A percentile compares a stretch with the other conserved stretches of the same genome.
Conservation (phyloP, 2,888 invertebrate genomes). For the Nomada fabriciana region DNA sequence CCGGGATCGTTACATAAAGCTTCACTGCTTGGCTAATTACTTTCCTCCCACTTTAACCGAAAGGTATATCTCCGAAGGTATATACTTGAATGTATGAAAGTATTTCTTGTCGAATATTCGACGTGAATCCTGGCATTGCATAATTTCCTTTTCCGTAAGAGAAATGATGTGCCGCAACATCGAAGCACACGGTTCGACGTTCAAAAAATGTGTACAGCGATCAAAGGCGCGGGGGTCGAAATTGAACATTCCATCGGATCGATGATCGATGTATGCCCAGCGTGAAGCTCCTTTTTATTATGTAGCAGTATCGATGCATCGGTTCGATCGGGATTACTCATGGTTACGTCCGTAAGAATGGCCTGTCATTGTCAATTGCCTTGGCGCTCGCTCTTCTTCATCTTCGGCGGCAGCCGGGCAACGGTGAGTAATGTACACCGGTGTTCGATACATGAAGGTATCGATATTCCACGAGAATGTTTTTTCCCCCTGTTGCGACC, state of each 20-base stretch:
- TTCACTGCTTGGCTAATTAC: too few relatives aligned
- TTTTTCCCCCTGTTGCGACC: conserved; percentile 17
- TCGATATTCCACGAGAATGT: conserved; percentile 38
- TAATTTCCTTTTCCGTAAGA: too few relatives aligned
- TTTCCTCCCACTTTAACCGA: too few relatives aligned
- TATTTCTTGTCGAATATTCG: too few relatives aligned
- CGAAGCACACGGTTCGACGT: background rate
- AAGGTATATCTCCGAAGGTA: too few relatives aligned
- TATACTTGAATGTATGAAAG: too few relatives aligned
- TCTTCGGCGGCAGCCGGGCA: conserved; percentile 34
- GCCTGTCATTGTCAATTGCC: conserved; percentile 55
- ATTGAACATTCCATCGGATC: conserved; percentile 1
- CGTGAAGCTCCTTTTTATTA: conserved; percentile 43
- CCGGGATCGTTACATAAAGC: too few relatives aligned
- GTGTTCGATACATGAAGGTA: conserved; percentile 35
- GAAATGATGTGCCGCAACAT: too few relatives aligned
- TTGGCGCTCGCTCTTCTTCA: conserved; percentile 46
- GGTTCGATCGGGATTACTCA: conserved; percentile 52
- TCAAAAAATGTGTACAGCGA: background rate
- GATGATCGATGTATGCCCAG: conserved; percentile 51
- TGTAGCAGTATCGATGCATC: conserved; percentile 37
- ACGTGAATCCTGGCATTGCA: too few relatives aligned
- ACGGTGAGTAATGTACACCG: conserved; percentile 34
- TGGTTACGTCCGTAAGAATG: conserved; percentile 34
- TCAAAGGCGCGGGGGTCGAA: background rate